Evolutionary conservation across 2,113 vertebrate genomes (phyloP).

Genomic region (Martes martes): DNA sequence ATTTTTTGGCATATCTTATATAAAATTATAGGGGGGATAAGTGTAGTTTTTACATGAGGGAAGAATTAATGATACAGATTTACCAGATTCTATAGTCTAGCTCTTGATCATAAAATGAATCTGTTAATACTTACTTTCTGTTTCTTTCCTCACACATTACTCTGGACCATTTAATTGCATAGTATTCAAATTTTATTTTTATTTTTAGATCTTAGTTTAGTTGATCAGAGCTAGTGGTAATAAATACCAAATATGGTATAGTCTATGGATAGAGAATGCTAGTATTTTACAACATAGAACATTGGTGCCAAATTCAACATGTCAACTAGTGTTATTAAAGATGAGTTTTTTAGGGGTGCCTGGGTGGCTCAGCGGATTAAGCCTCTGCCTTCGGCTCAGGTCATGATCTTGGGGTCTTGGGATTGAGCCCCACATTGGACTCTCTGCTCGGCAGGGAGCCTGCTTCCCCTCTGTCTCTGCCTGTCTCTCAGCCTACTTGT

Average conservation of each 20-base stretch:
- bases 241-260: not conserved
- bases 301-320: not conserved
- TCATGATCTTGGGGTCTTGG: no score
- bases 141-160: not conserved
- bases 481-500: no score
- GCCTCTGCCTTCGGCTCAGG: no score
- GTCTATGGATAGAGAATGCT: not conserved
- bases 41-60: not conserved
- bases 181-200: conserved; percentile 18
- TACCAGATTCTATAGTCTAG: conserved; percentile 25
- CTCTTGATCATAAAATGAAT: conserved; percentile 18
- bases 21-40: not conserved
- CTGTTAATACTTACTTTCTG: not conserved
- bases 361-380: not conserved
- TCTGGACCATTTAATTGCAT: not conserved
- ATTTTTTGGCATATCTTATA: not conserved
- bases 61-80: conserved; percentile 23
- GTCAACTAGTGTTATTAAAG: not conserved
- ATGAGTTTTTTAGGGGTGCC: not conserved
- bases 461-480: no score
- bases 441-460: no score
- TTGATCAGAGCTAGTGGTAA: not conserved
- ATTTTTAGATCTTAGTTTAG: conserved; percentile 31
- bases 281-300: not conserved
- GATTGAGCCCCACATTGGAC: no score